Percentiles rank a stretch among this genome's conserved stretches.
These are phyloP conservation scores for Uropsilus gracilis DNA, from an alignment of 2,113 vertebrate species.

Conservation along the genomic window DNA sequence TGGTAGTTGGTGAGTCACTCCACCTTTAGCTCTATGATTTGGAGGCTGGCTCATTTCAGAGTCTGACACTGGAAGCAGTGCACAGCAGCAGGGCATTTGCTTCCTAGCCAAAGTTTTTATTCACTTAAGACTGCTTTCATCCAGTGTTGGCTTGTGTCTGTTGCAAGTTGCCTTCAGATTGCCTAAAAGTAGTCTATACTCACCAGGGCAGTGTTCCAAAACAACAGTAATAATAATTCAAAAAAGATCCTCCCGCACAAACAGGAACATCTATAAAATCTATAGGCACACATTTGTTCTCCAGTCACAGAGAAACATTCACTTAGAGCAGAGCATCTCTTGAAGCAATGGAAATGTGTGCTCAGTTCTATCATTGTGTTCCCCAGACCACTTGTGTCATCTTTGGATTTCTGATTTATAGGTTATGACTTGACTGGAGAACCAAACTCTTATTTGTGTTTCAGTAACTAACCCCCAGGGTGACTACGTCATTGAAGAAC, in stretches of 20 bases:
- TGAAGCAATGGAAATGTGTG: neutral
- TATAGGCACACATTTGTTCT: conserved; percentile 9
- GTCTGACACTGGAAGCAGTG: neutral
- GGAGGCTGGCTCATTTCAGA: conserved; percentile 14
- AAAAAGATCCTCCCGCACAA: neutral
- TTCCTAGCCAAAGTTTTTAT: neutral
- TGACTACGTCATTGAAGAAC: conserved; percentile 6
- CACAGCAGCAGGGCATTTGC: neutral
- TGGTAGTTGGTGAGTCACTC: conserved; percentile 39
- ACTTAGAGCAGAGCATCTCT: too few relatives aligned
- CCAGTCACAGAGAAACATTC: neutral
- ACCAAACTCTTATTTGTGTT: conserved; percentile 24
- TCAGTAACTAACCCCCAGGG: neutral
- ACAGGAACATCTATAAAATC: conserved; percentile 6
- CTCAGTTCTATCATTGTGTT: neutral
- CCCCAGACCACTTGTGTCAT: neutral
- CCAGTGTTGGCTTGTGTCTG: neutral
- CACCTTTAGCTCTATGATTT: conserved; percentile 3
- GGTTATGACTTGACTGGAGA: neutral
- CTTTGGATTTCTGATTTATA: neutral
- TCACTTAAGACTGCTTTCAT: neutral
- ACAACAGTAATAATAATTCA: neutral
- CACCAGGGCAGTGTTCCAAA: conserved; percentile 9
- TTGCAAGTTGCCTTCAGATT: neutral
- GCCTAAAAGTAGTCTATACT: neutral